Conservation (phyloP, 2,113 vertebrate species). For the Formicarius rufipectus region DNA sequence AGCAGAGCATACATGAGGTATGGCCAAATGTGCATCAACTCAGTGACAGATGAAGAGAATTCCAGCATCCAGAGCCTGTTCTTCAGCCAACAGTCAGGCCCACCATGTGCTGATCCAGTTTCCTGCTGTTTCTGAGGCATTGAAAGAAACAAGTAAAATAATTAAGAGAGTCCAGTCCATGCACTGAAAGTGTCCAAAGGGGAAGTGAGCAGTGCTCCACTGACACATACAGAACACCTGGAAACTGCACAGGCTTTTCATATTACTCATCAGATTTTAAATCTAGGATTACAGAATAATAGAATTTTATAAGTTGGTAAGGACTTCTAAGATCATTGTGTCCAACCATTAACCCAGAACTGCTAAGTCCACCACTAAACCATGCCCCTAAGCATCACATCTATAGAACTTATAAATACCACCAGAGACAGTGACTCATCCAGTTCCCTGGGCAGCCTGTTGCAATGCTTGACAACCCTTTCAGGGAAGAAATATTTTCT, state of each 20-base stretch:
- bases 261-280: not conserved
- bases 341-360: not conserved
- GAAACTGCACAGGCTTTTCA: not conserved
- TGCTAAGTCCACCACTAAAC: not conserved
- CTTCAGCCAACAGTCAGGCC: not conserved
- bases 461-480: not conserved
- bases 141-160: not conserved
- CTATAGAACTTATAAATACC: not conserved
- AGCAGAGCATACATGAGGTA: not conserved
- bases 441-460: not conserved
- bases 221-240: not conserved
- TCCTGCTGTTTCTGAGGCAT: not conserved
- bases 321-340: rapidly evolving
- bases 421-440: not conserved
- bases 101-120: not conserved
- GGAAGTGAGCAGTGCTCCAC: not conserved
- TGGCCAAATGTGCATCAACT: rapidly evolving
- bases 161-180: not conserved
- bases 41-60: rapidly evolving
- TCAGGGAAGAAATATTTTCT: not conserved
- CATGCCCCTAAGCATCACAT: not conserved
- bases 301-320: not conserved
- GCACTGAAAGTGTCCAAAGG: not conserved
- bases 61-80: not conserved
- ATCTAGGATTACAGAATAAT: rapidly evolving